Percentiles rank a stretch among this genome's conserved stretches.
phyloP scores from a whole-genome alignment of 2,113 vertebrate genomes.

The Scatophagus argus region DNA sequence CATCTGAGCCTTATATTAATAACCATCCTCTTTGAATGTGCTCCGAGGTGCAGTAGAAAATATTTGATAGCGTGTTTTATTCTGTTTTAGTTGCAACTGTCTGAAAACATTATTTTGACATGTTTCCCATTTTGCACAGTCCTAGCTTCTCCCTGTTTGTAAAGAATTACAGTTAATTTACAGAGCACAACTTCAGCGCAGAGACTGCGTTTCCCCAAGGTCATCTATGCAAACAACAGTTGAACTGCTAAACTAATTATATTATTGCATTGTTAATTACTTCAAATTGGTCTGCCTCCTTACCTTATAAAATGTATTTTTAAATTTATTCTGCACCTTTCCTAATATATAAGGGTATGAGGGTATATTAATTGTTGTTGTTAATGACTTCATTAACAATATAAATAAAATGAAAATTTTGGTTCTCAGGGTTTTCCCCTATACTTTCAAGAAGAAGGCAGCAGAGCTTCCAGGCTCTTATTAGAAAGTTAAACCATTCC shows the following conservation, averaged over 20 bases:
- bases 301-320: not conserved
- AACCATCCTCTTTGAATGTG: slow-evolving; percentile 24
- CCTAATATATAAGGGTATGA: not conserved
- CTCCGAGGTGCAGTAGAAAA: not conserved
- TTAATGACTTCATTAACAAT: not conserved
- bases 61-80: not conserved
- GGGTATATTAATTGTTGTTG: not conserved
- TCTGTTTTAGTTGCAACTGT: slow-evolving; percentile 20
- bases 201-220: slow-evolving; percentile 7
- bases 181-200: slow-evolving; percentile 14
- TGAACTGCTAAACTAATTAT: not conserved
- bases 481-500: not conserved
- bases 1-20: slow-evolving; percentile 54
- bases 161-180: no score
- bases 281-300: slow-evolving; percentile 6
- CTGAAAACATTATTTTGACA: slow-evolving; percentile 28
- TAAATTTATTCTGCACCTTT: no score
- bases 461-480: not conserved
- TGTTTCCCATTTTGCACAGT: slow-evolving; percentile 12
- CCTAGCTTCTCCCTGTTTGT: not conserved
- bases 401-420: not conserved
- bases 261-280: slow-evolving; percentile 11
- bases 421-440: not conserved
- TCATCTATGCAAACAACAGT: not conserved
- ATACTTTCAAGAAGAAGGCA: not conserved